Conservation (phyloP, 2,113 vertebrate species). For the Chroicocephalus ridibundus region DNA sequence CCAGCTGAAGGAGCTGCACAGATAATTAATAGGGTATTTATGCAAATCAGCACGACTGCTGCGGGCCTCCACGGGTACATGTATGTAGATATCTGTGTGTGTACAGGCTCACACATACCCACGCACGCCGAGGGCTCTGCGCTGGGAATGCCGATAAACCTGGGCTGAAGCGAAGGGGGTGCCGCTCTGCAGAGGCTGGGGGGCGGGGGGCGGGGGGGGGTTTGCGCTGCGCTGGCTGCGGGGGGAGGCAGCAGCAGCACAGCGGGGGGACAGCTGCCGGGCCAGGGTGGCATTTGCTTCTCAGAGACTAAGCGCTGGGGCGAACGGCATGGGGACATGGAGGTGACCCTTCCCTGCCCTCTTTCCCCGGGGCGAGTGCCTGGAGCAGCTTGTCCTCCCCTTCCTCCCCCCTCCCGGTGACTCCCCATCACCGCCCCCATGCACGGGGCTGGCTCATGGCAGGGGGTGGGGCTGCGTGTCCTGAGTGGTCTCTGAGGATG, state of each 20-base stretch:
- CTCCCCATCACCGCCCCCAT: too few relatives aligned
- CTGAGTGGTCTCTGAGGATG: not conserved
- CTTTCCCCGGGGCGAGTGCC: not conserved
- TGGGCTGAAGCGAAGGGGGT: rapidly evolving
- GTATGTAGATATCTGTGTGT: not conserved
- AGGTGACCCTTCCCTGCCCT: not conserved
- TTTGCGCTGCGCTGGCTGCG: not conserved
- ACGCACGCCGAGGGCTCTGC: not conserved
- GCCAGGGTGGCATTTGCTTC: not conserved
- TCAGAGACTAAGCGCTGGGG: not conserved
- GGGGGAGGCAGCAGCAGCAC: not conserved
- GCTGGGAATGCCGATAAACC: not conserved
- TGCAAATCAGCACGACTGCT: not conserved
- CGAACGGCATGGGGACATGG: not conserved
- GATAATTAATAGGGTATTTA: not conserved
- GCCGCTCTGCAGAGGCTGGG: not conserved
- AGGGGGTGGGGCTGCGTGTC: rapidly evolving
- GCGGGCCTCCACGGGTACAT: not conserved
- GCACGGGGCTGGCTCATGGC: rapidly evolving
- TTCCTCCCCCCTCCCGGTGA: rapidly evolving
- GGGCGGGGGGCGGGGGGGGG: not conserved
- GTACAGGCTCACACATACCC: not conserved
- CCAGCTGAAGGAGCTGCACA: not conserved
- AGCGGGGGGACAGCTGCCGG: not conserved
- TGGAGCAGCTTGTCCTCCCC: not conserved